These are phyloP conservation scores for Silurus asotus DNA, from an alignment of 2,113 vertebrate genomes.

Conservation along the genomic window DNA sequence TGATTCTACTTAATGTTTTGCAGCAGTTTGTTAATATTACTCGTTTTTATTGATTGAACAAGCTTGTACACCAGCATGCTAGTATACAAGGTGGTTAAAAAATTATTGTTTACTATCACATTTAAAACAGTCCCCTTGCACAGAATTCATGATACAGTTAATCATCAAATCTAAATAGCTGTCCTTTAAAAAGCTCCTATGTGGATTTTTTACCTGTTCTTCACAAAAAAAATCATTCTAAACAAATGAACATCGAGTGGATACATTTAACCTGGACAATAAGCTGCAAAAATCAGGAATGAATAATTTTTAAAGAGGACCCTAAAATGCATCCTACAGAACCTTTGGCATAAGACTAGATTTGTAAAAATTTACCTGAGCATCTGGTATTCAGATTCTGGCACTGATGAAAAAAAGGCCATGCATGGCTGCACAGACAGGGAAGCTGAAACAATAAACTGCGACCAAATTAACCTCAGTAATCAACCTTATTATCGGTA, in stretches of 20 bases:
- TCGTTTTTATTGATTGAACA: background rate
- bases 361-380: background rate
- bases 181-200: background rate
- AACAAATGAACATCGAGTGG: background rate
- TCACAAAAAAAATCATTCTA: background rate
- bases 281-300: background rate
- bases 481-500: slow-evolving; percentile 23
- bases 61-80: background rate
- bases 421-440: slow-evolving; percentile 15
- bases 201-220: background rate
- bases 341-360: background rate
- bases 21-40: background rate
- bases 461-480: slow-evolving; percentile 15
- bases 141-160: background rate
- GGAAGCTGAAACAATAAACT: slow-evolving; percentile 12
- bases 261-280: background rate
- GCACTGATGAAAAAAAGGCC: background rate
- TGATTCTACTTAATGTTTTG: background rate
- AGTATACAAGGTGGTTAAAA: background rate
- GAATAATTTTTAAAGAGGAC: background rate
- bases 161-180: background rate
- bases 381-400: background rate
- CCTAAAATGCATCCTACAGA: background rate
- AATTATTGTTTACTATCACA: background rate
- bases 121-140: too few species aligned